Evolutionary conservation across 2,888 invertebrate genomes (phyloP).

Genomic region (Danaus chrysippus): DNA sequence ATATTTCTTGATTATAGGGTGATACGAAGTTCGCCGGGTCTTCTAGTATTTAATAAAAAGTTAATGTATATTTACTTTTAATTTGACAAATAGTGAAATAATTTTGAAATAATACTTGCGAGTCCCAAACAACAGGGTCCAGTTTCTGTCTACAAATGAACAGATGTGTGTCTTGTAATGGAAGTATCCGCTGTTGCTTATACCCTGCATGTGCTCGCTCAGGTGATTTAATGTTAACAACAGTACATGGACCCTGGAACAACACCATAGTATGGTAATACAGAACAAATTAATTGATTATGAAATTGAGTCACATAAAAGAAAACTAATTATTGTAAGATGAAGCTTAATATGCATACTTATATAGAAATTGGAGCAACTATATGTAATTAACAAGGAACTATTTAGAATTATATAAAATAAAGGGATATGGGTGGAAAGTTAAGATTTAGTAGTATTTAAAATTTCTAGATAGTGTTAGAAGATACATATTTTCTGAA

Average conservation of each 20-base stretch:
- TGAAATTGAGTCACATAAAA: neutral
- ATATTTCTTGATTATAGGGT: no score
- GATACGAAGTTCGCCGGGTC: no score
- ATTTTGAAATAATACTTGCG: constrained; percentile 68
- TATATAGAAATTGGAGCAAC: no score
- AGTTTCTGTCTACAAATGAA: constrained; percentile 88
- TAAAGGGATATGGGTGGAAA: no score
- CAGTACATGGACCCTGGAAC: constrained; percentile 84
- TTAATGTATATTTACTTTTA: neutral
- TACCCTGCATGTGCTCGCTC: constrained; percentile 83
- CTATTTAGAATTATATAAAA: no score
- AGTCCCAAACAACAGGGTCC: constrained; percentile 85
- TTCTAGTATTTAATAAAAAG: neutral
- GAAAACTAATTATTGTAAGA: no score
- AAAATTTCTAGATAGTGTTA: no score
- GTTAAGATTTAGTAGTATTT: no score
- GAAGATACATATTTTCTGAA: no score
- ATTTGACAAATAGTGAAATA: neutral
- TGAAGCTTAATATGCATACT: no score
- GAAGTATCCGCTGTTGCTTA: constrained; percentile 90
- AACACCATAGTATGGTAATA: constrained; percentile 10
- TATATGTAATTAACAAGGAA: no score
- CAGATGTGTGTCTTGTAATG: constrained; percentile 92
- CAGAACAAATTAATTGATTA: neutral
- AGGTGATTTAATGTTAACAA: constrained; percentile 88